Percentiles rank a stretch among this genome's conserved stretches.
phyloP scores from a whole-genome alignment of 2,797 vertebrate genomes.

The Catamblyrhynchus diadema region DNA sequence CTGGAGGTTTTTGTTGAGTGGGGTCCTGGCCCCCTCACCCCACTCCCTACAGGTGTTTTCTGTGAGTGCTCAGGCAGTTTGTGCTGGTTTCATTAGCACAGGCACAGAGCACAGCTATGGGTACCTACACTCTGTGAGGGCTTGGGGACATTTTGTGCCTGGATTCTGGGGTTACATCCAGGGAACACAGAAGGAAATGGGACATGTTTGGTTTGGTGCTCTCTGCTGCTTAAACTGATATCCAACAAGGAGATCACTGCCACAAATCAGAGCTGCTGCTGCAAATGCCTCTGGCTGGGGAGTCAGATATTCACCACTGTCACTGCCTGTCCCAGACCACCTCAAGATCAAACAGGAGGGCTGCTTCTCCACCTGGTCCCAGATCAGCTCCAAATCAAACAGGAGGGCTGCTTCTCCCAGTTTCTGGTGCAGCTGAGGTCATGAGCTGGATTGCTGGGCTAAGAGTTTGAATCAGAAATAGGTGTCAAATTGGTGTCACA shows the following conservation, averaged over 20 bases:
- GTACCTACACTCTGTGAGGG: rapidly evolving
- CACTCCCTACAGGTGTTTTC: rapidly evolving
- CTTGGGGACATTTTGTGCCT: rapidly evolving
- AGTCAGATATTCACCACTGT: background rate
- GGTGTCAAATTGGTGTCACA: background rate
- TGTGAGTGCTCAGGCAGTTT: background rate
- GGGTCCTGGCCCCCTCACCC: background rate
- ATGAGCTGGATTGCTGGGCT: background rate
- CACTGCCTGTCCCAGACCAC: no score
- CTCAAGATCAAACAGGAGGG: no score
- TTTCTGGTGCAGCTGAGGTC: background rate
- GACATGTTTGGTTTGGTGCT: rapidly evolving
- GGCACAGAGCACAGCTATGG: rapidly evolving
- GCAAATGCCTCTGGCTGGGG: background rate
- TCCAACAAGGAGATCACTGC: background rate
- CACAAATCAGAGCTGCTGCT: background rate
- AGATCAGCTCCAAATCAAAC: no score
- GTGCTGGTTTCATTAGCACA: rapidly evolving
- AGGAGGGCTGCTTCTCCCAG: no score
- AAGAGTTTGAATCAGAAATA: background rate
- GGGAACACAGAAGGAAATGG: background rate
- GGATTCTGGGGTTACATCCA: rapidly evolving
- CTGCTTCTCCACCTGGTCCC: no score
- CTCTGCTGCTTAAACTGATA: background rate
- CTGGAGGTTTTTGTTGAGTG: background rate